phyloP scores from a whole-genome alignment of 1,140 invertebrate genomes.

The Sitobion miscanthi region DNA sequence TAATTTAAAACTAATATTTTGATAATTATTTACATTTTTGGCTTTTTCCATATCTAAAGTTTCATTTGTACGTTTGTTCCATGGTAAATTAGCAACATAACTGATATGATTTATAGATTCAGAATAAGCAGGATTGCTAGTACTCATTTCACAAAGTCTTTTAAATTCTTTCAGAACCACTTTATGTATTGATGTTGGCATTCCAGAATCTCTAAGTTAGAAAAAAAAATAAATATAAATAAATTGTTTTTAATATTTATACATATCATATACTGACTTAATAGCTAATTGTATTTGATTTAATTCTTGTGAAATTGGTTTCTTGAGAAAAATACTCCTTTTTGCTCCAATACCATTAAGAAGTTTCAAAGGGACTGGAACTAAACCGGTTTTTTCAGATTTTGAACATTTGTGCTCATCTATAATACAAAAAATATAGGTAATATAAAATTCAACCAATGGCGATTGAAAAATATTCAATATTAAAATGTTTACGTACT shows the following conservation, averaged over 20 bases:
- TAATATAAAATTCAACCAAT: not conserved
- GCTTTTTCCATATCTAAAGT: conserved; percentile 67
- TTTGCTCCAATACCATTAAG: not conserved
- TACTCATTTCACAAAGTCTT: conserved; percentile 66
- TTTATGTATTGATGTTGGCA: conserved; percentile 62
- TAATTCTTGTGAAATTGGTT: not conserved
- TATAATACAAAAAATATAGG: not conserved
- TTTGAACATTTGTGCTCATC: not conserved
- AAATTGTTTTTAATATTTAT: not conserved
- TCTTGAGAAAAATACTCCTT: not conserved
- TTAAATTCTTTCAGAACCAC: conserved; percentile 61
- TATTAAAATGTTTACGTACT: not conserved
- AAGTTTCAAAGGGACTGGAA: not conserved
- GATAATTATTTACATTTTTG: conserved; percentile 60
- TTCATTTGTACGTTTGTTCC: conserved; percentile 66
- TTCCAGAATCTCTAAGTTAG: conserved; percentile 60
- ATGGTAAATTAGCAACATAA: conserved; percentile 68
- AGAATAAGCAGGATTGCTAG: conserved; percentile 65
- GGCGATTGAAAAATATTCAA: not conserved
- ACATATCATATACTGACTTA: not conserved
- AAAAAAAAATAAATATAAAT: not conserved
- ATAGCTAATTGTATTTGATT: not conserved
- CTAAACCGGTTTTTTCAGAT: not conserved
- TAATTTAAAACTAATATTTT: not conserved
- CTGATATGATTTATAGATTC: conserved; percentile 68